Evolutionary conservation across 2,113 vertebrate genomes (phyloP).

Genomic region (Globicephala melas): DNA sequence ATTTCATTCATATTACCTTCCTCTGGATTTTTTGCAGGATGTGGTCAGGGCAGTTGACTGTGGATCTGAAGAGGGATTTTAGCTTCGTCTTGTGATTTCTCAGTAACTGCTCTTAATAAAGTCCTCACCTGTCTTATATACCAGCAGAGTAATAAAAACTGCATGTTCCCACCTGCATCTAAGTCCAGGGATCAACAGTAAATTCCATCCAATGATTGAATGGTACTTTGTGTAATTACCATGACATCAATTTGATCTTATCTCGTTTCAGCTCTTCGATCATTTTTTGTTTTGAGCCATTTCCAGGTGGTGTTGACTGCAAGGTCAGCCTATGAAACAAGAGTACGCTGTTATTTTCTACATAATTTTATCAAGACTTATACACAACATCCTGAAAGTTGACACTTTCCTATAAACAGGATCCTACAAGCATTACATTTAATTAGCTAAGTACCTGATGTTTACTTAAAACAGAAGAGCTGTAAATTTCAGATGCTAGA

Average conservation of each 20-base stretch:
- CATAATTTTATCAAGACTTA: conserved; percentile 64
- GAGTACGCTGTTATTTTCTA: conserved; percentile 44
- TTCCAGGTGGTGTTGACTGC: conserved; percentile 51
- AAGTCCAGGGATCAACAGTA: conserved; percentile 84
- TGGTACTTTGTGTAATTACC: conserved; percentile 82
- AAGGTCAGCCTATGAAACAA: conserved; percentile 77
- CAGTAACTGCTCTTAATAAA: conserved; percentile 60
- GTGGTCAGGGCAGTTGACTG: conserved; percentile 61
- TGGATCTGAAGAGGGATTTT: conserved; percentile 59
- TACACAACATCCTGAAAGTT: conserved; percentile 55
- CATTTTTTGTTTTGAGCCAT: conserved; percentile 73
- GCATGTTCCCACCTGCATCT: conserved; percentile 71
- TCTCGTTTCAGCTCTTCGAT: conserved; percentile 75
- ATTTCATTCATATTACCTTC: conserved; percentile 81
- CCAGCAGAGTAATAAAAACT: conserved; percentile 59
- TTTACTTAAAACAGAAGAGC: conserved; percentile 52
- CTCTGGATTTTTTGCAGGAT: conserved; percentile 45
- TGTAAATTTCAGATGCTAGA: background rate
- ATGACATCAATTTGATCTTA: conserved; percentile 81
- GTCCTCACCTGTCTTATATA: conserved; percentile 81
- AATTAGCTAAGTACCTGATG: conserved; percentile 74
- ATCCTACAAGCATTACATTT: conserved; percentile 47
- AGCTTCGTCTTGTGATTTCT: conserved; percentile 51
- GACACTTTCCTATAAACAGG: conserved; percentile 72
- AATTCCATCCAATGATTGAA: conserved; percentile 77